Base-by-base conservation (phyloP, 2,113 vertebrate species). In the Archilochus colubris region DNA sequence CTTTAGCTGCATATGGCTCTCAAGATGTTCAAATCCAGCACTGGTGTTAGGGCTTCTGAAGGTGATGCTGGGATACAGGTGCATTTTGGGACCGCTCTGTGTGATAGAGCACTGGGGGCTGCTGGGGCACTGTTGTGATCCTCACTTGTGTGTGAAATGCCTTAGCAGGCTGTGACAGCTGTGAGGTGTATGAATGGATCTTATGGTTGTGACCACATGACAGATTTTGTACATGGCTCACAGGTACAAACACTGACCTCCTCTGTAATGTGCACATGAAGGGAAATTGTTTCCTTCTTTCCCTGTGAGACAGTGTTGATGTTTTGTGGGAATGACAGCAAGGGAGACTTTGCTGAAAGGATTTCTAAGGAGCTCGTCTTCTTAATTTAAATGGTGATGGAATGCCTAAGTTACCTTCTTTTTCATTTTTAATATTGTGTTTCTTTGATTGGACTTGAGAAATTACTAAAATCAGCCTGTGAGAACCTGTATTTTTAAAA, bases 1-100 rank as follows among this genome's bases (percentile, higher is more conserved):
- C 91, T 77, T 84, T 33, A 73, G 63, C 92, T 95, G 82, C 92
- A 54, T 89, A 33, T 91, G 87, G 77, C 43, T 89, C 64, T 92
- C 86, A 78, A 94, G 93, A 86, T 95, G 93, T 84, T 81, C 73
- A 4, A 62, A 38, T 44, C 43, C 91, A 75, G 77, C 66, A 53
- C 87, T 8, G 12, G 14, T 81, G 40, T 76, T 89, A 55, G 80
- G 86, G 69, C 91, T 94, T 70, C 84, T 95, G 86, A 94, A 96
- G 89, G 94, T 78, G 86, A 38, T 0, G 0, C 44, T 83, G 51
- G 79, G 44, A 76, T 90, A 72, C 72, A 80, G 72, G 36, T 82
- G 76, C 14, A 2, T 57, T 92, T 88, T 77, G 76, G 68, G 57
- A 9, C 33, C 58, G 59, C 27, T 51, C 62, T 88, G 19, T 3